Base-by-base conservation (phyloP, 2,113 vertebrate species). In the Platysternon megacephalum region DNA sequence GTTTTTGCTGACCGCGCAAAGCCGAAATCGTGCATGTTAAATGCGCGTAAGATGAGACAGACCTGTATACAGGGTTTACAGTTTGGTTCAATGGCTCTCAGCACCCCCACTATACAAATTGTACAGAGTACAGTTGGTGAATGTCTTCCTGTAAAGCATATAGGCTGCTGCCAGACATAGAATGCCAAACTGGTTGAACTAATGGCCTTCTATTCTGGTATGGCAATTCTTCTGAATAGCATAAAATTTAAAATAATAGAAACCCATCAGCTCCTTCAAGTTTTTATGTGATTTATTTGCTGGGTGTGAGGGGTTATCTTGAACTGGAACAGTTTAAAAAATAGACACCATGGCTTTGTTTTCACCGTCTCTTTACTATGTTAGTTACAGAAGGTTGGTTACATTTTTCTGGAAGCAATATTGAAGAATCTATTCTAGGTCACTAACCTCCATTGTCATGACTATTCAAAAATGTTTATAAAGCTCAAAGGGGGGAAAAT, bases 381-480 rank as follows among this genome's bases (percentile, higher is more conserved):
- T 94, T 91, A 97, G 90, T 52, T 84, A 93, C 90, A 96, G 92
- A 94, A 95, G 68, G 9, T 28, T 89, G 92, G 93, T 95, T 87
- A 78, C 2, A 87, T 88, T 94, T 93, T 94, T 96, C 90, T 86
- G 56, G n/a, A 86, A 92, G 88, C 90, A 94, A 91, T 82, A 85
- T 3, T 46, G 61, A 44, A 94, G 88, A 96, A 95, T 97, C 91
- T 95, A 93, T 97, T 97, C 96, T 96, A 97, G 96, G 97, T 98
- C 96, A 97, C 92, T 0, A 84, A 78, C 56, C 96, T 96, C 90
- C 68, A 93, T 87, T 93, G 95, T 95, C 90, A 89, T 61, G 85
- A 96, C 94, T 78, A 90, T 87, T 96, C 90, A 93, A 95, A 87
- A 96, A 76, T 21, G 16, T 81, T 96, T 84, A 87, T 79, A 88